Conservation (phyloP, 2,113 vertebrate genomes). For the Spilogale gracilis region DNA sequence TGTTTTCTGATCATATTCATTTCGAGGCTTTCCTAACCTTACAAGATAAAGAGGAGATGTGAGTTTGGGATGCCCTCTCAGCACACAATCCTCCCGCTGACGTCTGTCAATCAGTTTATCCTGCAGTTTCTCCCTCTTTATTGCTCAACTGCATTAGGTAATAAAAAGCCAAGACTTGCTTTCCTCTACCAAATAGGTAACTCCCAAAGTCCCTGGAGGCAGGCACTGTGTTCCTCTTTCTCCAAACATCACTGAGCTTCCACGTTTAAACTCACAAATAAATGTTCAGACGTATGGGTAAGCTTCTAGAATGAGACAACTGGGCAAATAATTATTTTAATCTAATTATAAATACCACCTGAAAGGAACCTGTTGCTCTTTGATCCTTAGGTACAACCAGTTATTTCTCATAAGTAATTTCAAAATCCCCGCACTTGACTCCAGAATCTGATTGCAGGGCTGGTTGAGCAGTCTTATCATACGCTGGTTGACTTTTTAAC, state of each 20-base stretch:
- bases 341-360: background rate
- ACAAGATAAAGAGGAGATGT: background rate
- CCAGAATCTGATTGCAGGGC: background rate
- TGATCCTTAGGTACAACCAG: background rate
- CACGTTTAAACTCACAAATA: background rate
- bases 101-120: background rate
- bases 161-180: constrained; percentile 9
- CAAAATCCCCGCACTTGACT: background rate
- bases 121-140: background rate
- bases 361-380: background rate
- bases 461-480: rapidly evolving
- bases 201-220: too few relatives aligned
- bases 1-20: background rate
- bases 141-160: constrained; percentile 65
- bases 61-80: background rate
- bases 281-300: background rate
- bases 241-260: background rate
- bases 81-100: background rate
- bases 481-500: background rate
- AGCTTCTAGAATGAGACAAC: background rate
- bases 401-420: background rate
- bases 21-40: background rate
- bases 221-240: background rate
- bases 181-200: background rate
- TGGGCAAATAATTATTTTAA: background rate